Base-by-base conservation (phyloP, 2,888 invertebrate species). In the Limnephilus auricula region DNA sequence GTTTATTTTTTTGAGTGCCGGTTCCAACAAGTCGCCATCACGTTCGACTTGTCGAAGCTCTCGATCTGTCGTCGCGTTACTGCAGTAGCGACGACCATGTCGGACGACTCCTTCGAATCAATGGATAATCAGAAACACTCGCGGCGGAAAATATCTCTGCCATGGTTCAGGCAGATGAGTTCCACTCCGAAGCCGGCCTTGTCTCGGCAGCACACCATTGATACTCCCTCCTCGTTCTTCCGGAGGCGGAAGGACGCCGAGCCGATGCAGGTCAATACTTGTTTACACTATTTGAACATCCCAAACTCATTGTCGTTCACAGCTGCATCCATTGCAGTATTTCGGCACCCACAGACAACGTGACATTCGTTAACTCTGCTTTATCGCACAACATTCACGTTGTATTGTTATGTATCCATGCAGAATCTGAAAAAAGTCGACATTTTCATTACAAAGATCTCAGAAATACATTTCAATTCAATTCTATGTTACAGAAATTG, bases 161-260 rank as follows among this genome's bases (percentile, higher is more conserved):
- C 98, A 93, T 98, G 98, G 98, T 98, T 98, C 95, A 96, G 98
- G 90, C 98, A 98, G 95, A 97, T 97, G 94, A 98, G 98, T 92
- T 94, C 96, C 97, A 90, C 98, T 98, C 95, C 97, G 10, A 90
- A 90, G 87, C 88, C 97, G 93, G 96, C 97, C 91, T 96, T 98
- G 91, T 97, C 98, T 92, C 97, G 98, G 91, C 98, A 98, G 95
- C 98, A 98, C 95, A 98, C 98, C 95, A 98, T 98, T 95, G 98
- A 98, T 95, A 98, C 98, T 93, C 98, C 98, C 94, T 97, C 98
- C 95, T 98, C 98, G 92, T 98, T 98, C 96, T 97, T 98, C 94
- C 97, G 98, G 94, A 96, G 97, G 93, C 96, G 97, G 93, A 96
- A 98, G 94, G 97, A 97, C 94, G 37, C 34, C 37, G 78, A 92